Conservation (phyloP, 2,113 vertebrate species). For the Fregetta grallaria region DNA sequence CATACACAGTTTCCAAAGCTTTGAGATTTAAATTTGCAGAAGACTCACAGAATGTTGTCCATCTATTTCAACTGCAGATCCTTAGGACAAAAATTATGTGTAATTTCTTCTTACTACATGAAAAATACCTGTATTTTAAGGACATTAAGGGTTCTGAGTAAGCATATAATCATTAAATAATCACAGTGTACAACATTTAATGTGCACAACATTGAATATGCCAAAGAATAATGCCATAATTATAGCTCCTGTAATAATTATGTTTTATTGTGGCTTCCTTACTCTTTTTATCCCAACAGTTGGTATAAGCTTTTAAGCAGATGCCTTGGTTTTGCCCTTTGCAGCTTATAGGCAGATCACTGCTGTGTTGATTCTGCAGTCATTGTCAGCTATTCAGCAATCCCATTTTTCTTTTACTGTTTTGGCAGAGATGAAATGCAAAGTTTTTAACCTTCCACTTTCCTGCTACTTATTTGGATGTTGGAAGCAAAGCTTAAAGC, state of each 20-base stretch:
- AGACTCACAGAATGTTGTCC: neutral
- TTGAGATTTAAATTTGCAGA: neutral
- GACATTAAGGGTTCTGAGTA: neutral
- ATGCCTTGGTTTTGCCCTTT: conserved; percentile 52
- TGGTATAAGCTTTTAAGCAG: conserved; percentile 14
- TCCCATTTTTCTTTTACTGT: conserved; percentile 57
- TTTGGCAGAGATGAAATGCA: conserved; percentile 33
- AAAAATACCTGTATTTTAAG: conserved; percentile 27
- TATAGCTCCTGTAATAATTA: conserved; percentile 26
- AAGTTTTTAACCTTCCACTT: conserved; percentile 58
- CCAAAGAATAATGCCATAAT: neutral
- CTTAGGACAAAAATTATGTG: conserved; percentile 14
- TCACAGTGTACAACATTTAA: neutral
- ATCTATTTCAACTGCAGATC: neutral
- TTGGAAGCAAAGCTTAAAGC: conserved; percentile 40
- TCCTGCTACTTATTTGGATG: conserved; percentile 22
- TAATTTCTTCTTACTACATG: conserved; percentile 24
- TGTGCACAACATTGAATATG: neutral
- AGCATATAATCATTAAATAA: conserved; percentile 59
- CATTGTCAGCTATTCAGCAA: conserved; percentile 43
- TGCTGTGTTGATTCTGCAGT: conserved; percentile 27
- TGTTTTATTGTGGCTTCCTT: neutral
- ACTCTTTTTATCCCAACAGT: neutral
- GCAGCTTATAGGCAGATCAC: conserved; percentile 33
- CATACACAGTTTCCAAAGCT: neutral